Base-by-base conservation (phyloP, 2,888 invertebrate species). In the Quadroppia sp. region DNA sequence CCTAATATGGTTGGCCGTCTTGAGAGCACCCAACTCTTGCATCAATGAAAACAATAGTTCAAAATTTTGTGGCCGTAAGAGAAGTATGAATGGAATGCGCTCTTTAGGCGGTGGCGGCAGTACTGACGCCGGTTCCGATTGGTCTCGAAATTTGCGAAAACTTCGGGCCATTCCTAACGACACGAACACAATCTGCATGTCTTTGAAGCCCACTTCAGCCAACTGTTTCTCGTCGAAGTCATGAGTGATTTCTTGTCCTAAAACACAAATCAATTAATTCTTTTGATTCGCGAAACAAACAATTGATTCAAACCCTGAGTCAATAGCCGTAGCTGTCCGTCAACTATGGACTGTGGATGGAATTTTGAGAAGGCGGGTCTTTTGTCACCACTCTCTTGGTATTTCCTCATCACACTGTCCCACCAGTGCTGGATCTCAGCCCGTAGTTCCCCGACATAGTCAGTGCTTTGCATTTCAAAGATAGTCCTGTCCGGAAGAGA, bases 381-480 rank as follows among this genome's bases (percentile, higher is more conserved):
- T 20, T 64, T 64, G 17, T 64, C 61, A 28, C 30, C 20, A 64
- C 7, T 32, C 2, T 25, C 28, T n/a, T 64, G 32, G 11, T 64
- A 64, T 36, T 64, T 64, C 4, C 36, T 64, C 9, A 74, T 32
- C 28, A 74, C 3, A 3, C n/a, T 17, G 25, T 94, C 93, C 91
- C 94, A 94, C 94, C 94, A 95, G 78, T 91, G 90, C n/a, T 92
- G 91, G 73, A 95, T 92, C 85, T 95, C 95, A 0, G 95, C 95
- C 76, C 95, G 86, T 72, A 96, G 84, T 82, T 95, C 95, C 3
- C 94, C 94, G 32, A 96, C 89, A 77, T 91, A 88, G 83, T 95
- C 94, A n/a, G 89, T 88, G 56, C 89, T 89, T 78, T 90, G 87
- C 83, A 96, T 86, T 78, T 91, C 88, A 17, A 96, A 84, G 25